phyloP scores from a whole-genome alignment of 2,888 invertebrate species.

The Netelia virgata region DNA sequence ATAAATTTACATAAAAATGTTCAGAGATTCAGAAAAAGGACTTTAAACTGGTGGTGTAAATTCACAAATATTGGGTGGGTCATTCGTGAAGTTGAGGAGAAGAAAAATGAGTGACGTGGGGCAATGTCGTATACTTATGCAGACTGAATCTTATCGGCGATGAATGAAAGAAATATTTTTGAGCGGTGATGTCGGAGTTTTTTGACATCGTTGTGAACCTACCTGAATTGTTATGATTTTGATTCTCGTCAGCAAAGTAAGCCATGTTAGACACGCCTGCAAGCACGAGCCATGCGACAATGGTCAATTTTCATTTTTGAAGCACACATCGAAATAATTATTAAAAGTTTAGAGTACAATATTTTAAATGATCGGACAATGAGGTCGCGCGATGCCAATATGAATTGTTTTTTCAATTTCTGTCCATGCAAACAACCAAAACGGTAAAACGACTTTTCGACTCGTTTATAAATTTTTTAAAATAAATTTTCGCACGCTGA shows the following conservation, averaged over 20 bases:
- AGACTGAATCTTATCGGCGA: too few relatives aligned
- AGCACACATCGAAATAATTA: slow-evolving; percentile 71
- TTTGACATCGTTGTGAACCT: slow-evolving; percentile 72
- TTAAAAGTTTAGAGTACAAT: background rate
- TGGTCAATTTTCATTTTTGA: slow-evolving; percentile 76
- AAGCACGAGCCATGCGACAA: slow-evolving; percentile 85
- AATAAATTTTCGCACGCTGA: too few relatives aligned
- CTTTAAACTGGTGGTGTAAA: too few relatives aligned
- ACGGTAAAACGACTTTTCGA: too few relatives aligned
- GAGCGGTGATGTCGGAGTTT: background rate
- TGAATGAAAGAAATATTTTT: background rate
- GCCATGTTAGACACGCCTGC: slow-evolving; percentile 91
- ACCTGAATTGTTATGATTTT: slow-evolving; percentile 88
- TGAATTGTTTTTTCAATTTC: background rate
- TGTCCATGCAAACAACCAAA: background rate
- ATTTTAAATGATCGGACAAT: background rate
- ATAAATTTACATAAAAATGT: too few relatives aligned
- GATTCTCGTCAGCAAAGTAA: slow-evolving; percentile 92
- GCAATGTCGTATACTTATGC: too few relatives aligned
- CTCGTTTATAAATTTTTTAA: too few relatives aligned
- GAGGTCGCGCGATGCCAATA: background rate
- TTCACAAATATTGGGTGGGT: too few relatives aligned
- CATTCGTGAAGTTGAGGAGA: too few relatives aligned
- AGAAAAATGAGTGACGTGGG: too few relatives aligned
- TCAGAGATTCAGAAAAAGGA: too few relatives aligned